Evolutionary conservation across 2,797 vertebrate species (phyloP).

Genomic region (Momotus momota): DNA sequence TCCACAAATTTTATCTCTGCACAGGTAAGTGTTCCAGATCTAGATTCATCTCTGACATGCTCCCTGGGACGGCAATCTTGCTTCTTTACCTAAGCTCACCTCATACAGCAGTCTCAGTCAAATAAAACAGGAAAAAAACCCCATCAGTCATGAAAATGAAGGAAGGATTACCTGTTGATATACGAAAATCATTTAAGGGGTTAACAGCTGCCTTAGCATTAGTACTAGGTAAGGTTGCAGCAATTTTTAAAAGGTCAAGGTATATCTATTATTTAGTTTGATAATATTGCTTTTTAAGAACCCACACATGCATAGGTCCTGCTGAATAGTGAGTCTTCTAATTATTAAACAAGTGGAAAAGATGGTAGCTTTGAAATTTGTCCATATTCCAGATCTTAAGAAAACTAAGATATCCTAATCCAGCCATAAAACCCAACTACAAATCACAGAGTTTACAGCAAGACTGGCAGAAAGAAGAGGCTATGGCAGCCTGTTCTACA

Average conservation of each 20-base stretch:
- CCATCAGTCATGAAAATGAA: neutral
- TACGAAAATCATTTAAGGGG: neutral
- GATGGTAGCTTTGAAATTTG: neutral
- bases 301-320: neutral
- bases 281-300: neutral
- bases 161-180: neutral
- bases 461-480: neutral
- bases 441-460: neutral
- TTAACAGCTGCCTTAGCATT: neutral
- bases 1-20: neutral
- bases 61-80: neutral
- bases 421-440: neutral
- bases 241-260: neutral
- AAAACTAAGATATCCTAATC: neutral
- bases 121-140: neutral
- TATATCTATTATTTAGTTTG: neutral
- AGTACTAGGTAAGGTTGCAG: neutral
- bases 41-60: neutral
- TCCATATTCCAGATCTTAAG: neutral
- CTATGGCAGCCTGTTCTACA: conserved; percentile 5
- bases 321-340: neutral
- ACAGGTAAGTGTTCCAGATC: neutral
- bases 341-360: neutral
- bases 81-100: neutral
- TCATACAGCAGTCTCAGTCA: neutral